These are phyloP conservation scores for Ictalurus punctatus DNA, from an alignment of 2,113 vertebrate species.

Conservation along the genomic window DNA sequence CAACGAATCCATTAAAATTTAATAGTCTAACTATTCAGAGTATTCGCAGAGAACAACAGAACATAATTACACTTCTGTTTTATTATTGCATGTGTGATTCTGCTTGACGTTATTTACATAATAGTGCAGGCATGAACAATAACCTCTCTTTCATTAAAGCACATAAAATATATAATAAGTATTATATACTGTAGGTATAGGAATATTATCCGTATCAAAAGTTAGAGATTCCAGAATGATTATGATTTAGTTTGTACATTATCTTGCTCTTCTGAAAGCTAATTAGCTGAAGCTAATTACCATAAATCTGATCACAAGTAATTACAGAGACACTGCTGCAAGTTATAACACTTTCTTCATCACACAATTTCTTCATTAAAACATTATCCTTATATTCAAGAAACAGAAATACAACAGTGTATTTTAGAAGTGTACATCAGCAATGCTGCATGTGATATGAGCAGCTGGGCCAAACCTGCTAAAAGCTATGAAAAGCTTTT, in stretches of 20 bases:
- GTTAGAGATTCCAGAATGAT: background rate
- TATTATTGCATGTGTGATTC: conserved; percentile 51
- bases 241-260: background rate
- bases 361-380: conserved; percentile 10
- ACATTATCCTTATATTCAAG: background rate
- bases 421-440: background rate
- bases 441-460: background rate
- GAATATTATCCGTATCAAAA: background rate
- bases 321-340: background rate
- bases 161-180: background rate
- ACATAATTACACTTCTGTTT: conserved; percentile 59
- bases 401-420: background rate
- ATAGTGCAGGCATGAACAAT: conserved; percentile 7
- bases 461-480: background rate
- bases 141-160: background rate
- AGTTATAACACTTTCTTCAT: background rate
- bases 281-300: background rate
- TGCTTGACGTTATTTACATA: conserved; percentile 47
- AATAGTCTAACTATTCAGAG: conserved; percentile 45
- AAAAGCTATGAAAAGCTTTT: conserved; percentile 10
- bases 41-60: conserved; percentile 41
- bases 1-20: conserved; percentile 57
- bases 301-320: conserved; percentile 13
- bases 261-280: conserved; percentile 6
- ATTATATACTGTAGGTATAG: background rate